Evolutionary conservation across 2,888 invertebrate genomes (phyloP), one percentile per base, ranked within the genome.

Genomic region (Rhimphoctona megacephalus): DNA sequence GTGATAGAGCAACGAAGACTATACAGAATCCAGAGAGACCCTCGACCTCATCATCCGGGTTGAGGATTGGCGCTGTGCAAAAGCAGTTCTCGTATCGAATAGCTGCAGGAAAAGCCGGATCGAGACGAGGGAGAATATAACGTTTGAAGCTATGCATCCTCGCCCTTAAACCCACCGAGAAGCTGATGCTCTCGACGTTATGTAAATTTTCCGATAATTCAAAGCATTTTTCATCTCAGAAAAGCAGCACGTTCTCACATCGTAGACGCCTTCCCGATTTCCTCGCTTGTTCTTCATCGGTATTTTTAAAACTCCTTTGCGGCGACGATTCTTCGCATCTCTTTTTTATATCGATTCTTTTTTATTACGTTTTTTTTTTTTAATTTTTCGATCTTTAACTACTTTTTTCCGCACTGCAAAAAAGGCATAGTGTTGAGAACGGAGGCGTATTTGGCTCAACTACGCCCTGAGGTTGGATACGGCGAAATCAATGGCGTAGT

Each of bases 201-300:
- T 85, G 88, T 80, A 87, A 88, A 87, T 87, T 85, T 85, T 54
- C 66, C 81, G 85, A 88, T 88, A 88, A 88, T 87, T 88, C 82
- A 22, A 43, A 80, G 82, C 83, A 87, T 87, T 83, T 87, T 87
- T 87, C 85, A 85, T 87, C 80, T 85, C 66, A 39, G 79, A 70
- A 79, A 85, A 82, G 85, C 86, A 74, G 52, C 74, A 79, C 70
- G 72, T 64, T 77, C 78, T 74, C 83, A 67, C 64, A 70, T 66
- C 66, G 77, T 69, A 67, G 86, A 70, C 57, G 67, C 49, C 67
- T 76, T 54, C 78, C 22, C 79, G 61, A 67, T 57, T 69, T 43
- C 9, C 81, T 66, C 46, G 43, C 22, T 70, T 33, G 54, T 36
- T 76, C n/a, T 74, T 17, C 36, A 19, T 33, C 52, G 22, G 49